phyloP scores from a whole-genome alignment of 2,113 vertebrate genomes.

The Myrmophylax atrothorax region DNA sequence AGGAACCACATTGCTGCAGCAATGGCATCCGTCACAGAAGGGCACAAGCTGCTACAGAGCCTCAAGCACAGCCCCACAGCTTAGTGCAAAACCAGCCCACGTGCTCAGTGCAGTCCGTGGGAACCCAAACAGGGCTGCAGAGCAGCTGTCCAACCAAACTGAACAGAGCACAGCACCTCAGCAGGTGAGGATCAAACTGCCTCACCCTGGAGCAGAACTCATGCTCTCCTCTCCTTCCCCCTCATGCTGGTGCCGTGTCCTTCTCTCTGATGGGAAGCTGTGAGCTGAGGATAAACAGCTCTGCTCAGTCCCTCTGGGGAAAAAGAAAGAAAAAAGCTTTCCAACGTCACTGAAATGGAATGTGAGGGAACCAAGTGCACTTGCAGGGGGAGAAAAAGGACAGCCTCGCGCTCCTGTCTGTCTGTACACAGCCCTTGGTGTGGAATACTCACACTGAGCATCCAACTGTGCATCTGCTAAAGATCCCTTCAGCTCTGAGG shows the following conservation, averaged over 20 bases:
- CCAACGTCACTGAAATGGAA: constrained; percentile 31
- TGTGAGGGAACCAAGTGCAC: background rate
- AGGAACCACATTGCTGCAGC: background rate
- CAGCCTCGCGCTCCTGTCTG: background rate
- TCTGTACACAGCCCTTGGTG: background rate
- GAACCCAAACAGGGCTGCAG: background rate
- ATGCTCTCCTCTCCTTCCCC: background rate
- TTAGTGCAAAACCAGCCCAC: background rate
- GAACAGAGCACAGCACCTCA: background rate
- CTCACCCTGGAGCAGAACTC: background rate
- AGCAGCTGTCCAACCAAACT: accelerated
- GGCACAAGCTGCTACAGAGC: background rate
- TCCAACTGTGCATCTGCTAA: background rate
- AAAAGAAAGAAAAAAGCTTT: constrained; percentile 4
- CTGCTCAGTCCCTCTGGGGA: constrained; percentile 9
- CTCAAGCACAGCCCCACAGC: background rate
- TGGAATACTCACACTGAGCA: background rate
- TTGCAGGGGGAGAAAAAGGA: background rate
- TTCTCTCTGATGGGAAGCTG: background rate
- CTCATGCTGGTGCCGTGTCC: background rate
- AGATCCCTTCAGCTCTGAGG: background rate
- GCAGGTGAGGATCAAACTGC: background rate
- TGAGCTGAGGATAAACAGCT: background rate
- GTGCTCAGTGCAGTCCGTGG: background rate
- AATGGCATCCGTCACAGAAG: background rate